Base-by-base conservation (phyloP, 2,797 vertebrate species). In the Varecia variegata region DNA sequence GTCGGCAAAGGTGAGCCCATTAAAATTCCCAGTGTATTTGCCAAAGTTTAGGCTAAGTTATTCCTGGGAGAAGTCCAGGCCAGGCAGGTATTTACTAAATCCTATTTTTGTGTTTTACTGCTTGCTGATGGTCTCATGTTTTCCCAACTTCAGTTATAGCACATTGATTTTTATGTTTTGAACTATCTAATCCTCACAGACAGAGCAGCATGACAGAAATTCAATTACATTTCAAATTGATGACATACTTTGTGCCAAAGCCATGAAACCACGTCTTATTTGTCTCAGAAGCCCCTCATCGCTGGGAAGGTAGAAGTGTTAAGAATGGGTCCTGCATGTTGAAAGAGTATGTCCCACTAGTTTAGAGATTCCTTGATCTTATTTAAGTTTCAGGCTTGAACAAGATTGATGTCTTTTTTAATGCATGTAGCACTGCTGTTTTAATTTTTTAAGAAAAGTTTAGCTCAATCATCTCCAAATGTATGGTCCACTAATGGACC, bases 101-200 rank as follows among this genome's bases (percentile, higher is more conserved):
- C 25, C 14, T 89, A 3, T 93, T 86, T 95, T 91, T 88, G 10
- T 82, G 35, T 86, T 25, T 93, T 83, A 70, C 45, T 85, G 32
- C 23, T 47, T 52, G 43, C 52, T 88, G 50, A 65, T 95, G 21
- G 43, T 88, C 50, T 93, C 93, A 89, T 1, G 0, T 83, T 93
- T 96, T 93, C 82, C 50, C 73, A 77, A 60, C 52, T 88, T 88
- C 93, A 93, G 92, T 94, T 89, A 85, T 60, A 79, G 38, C 35
- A 92, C 54, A 80, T 91, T 95, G 89, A 89, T 93, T 94, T 97
- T 96, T 91, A 90, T 87, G 67, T 94, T 95, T 93, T 95, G 21
- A 93, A 92, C 95, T 88, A 58, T 73, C 79, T 96, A 86, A 97
- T 95, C 62, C 52, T 97, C 70, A 91, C 80, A 93, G 88, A 95